A percentile compares a stretch with the other conserved stretches of the same genome.
These are phyloP conservation scores for Carcina quercana DNA, from an alignment of 2,888 invertebrate species.

Conservation along the genomic window DNA sequence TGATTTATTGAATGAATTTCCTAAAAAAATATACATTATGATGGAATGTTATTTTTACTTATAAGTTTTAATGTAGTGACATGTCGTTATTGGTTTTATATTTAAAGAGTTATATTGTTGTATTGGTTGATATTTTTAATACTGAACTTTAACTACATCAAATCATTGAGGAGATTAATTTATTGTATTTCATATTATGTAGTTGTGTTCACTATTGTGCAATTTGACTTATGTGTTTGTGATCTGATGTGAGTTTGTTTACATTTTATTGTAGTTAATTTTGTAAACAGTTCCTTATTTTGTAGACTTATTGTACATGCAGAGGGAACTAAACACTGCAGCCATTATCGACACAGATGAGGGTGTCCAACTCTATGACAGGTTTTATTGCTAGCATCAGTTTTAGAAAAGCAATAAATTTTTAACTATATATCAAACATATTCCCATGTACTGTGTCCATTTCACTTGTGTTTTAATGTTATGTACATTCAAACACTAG, in stretches of 20 bases:
- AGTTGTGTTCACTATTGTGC: conserved; percentile 60
- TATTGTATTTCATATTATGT: conserved; percentile 57
- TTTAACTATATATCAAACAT: conserved; percentile 32
- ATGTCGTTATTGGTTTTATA: conserved; percentile 58
- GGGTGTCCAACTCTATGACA: conserved; percentile 24
- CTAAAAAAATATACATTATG: conserved; percentile 33
- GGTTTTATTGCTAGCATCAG: conserved; percentile 66
- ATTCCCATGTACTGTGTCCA: conserved; percentile 31
- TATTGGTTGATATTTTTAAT: conserved; percentile 68
- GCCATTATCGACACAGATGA: not conserved
- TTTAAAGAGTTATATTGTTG: conserved; percentile 49
- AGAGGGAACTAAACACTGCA: conserved; percentile 31
- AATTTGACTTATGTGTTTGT: conserved; percentile 66
- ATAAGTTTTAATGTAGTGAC: conserved; percentile 57
- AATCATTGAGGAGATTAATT: conserved; percentile 65
- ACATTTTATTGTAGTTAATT: conserved; percentile 60
- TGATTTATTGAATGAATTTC: conserved; percentile 30
- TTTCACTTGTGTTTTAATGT: conserved; percentile 22
- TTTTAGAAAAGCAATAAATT: conserved; percentile 50
- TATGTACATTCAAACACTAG: conserved; percentile 19
- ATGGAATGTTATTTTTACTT: conserved; percentile 48
- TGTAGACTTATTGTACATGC: conserved; percentile 53
- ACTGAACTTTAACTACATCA: conserved; percentile 46
- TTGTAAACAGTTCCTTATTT: conserved; percentile 70
- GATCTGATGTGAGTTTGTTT: conserved; percentile 69